phyloP scores from a whole-genome alignment of 2,113 vertebrate genomes.

The Eulemur macaco region DNA sequence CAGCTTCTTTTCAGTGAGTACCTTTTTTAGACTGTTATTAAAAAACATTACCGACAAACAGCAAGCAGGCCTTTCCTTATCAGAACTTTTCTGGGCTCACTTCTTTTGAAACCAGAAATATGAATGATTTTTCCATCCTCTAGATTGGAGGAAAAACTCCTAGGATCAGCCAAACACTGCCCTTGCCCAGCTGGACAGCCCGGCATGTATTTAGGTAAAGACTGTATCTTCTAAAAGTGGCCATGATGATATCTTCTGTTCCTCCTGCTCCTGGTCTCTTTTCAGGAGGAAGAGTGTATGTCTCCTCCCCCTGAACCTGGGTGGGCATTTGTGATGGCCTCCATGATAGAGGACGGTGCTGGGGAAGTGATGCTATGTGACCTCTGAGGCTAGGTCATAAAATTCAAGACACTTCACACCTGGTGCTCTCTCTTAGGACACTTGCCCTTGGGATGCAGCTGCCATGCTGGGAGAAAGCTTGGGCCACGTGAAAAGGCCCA shows the following conservation, averaged over 20 bases:
- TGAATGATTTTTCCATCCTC: not conserved
- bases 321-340: no score
- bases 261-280: not conserved
- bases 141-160: not conserved
- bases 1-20: not conserved
- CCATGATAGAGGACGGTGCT: fast-evolving
- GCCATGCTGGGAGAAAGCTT: not conserved
- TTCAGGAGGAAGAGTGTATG: not conserved
- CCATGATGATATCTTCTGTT: not conserved
- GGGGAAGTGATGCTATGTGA: not conserved
- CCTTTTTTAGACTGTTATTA: not conserved
- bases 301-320: not conserved
- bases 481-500: not conserved
- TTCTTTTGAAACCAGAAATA: conserved; percentile 35
- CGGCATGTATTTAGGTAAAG: not conserved
- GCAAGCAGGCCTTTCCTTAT: not conserved
- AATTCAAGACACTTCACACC: not conserved
- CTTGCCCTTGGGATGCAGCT: not conserved
- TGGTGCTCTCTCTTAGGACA: not conserved
- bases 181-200: not conserved
- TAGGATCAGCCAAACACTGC: not conserved
- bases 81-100: not conserved
- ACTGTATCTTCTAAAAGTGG: not conserved
- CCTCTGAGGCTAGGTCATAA: not conserved
- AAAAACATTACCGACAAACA: not conserved